Evolutionary conservation across 2,888 invertebrate genomes (phyloP).

Genomic region (Scaptomyza cyrtandrae): DNA sequence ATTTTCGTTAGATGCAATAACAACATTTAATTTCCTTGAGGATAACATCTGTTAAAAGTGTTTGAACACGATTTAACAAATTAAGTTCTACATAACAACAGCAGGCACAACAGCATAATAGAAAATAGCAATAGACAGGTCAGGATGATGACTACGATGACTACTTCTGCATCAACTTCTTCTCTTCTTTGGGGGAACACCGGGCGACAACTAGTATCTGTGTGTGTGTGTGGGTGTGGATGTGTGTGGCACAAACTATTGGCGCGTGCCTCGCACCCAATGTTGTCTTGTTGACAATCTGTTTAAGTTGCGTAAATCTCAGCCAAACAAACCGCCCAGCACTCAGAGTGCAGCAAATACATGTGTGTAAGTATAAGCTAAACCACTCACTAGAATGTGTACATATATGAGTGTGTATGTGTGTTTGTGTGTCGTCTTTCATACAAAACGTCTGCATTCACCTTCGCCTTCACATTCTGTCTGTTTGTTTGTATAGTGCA

Average conservation of each 20-base stretch:
- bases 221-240: slow-evolving; percentile 1
- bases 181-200: neutral
- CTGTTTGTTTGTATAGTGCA: neutral
- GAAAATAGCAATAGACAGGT: neutral
- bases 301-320: slow-evolving; percentile 72
- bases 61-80: slow-evolving; percentile 65
- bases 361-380: slow-evolving; percentile 21
- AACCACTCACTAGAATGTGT: slow-evolving; percentile 40
- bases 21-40: slow-evolving; percentile 66
- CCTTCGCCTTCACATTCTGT: slow-evolving; percentile 15
- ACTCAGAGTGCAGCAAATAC: slow-evolving; percentile 31
- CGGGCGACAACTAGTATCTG: neutral
- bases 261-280: slow-evolving; percentile 45
- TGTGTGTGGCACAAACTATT: slow-evolving; percentile 21
- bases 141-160: slow-evolving; percentile 3
- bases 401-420: slow-evolving; percentile 26
- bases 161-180: neutral
- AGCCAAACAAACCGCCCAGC: slow-evolving; percentile 43
- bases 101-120: slow-evolving; percentile 33
- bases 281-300: slow-evolving; percentile 61
- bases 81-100: slow-evolving; percentile 57
- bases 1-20: slow-evolving; percentile 42
- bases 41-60: slow-evolving; percentile 72
- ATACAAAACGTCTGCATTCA: slow-evolving; percentile 10
- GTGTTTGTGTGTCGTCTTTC: neutral